These are phyloP conservation scores for Cephonodes hylas DNA, from an alignment of 2,888 invertebrate species.

Conservation along the genomic window DNA sequence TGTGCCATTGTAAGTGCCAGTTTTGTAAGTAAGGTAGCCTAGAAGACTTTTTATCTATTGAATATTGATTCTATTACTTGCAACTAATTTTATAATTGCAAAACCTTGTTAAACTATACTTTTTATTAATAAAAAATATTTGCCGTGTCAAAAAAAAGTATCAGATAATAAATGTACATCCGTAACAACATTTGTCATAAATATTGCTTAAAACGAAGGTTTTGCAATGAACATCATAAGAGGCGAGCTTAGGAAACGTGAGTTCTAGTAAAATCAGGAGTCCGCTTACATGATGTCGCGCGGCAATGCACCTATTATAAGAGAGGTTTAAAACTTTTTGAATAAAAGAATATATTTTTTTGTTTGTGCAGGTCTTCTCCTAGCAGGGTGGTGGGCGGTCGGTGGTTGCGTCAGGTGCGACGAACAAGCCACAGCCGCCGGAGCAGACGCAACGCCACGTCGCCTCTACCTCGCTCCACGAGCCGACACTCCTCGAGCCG, in stretches of 20 bases:
- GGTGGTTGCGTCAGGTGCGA: conserved; percentile 77
- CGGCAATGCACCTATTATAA: no score
- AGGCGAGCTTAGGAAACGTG: neutral
- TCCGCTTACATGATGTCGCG: neutral
- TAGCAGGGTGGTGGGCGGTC: conserved; percentile 81
- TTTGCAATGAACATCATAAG: neutral
- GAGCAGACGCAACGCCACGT: conserved; percentile 65
- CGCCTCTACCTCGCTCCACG: conserved; percentile 63
- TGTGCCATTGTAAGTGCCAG: no score
- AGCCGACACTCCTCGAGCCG: conserved; percentile 57
- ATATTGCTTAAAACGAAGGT: neutral
- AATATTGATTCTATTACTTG: no score
- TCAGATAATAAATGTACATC: neutral
- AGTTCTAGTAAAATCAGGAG: neutral
- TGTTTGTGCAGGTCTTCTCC: conserved; percentile 73
- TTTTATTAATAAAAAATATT: no score
- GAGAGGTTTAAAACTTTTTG: neutral
- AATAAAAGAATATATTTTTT: conserved; percentile 14
- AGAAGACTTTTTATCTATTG: no score
- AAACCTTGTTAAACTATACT: no score
- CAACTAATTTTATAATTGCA: no score
- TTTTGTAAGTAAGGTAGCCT: no score
- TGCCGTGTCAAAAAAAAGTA: no score
- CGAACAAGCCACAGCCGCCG: conserved; percentile 68
- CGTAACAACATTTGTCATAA: neutral